Evolutionary conservation across 2,888 invertebrate genomes (phyloP), one percentile per base, ranked within the genome.

Genomic region (Andrena marginata): DNA sequence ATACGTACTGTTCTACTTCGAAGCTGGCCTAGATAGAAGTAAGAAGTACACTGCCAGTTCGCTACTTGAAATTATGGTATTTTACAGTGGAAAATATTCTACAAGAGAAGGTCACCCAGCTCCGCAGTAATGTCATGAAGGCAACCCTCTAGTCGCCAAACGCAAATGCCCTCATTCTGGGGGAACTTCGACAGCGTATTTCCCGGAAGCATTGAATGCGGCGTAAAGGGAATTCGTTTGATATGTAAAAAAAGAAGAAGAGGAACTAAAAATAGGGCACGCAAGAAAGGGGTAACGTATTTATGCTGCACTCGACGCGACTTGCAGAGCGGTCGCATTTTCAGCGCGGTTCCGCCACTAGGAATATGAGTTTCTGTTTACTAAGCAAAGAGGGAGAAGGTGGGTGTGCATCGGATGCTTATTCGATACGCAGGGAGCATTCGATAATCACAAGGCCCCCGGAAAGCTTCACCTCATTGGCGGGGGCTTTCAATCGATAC

Each of bases 401-500:
- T 10, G 6, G 26, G 23, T 13, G 26, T 10, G 16, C 20, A 56
- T n/a, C 67, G 42, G 26, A 62, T 33, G 51, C 60, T 76, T 56
- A 56, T 31, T 42, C 42, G 54, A 67, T 62, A 35, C 26, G 35
- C 51, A 13, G 7, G n/a, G 35, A 60, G 26, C 48, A 60, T 74
- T 59, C 65, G 67, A 67, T 74, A 48, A 60, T 82, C 59, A 13
- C 49, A 51, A 65, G 67, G 26, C n/a, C 29, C 23, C n/a, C 23
- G 29, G 35, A 64, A 67, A 49, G 64, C 29, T 70, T 74, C 59
- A 23, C 68, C 42, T 49, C 64, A 75, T 82, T 59, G 77, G 42
- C 65, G 51, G 69, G 69, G 2, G 42, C 33, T 60, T 56, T 69
- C 74, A 26, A 84, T 77, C 80, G 48, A 70, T 77, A 68, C 54